Percentiles rank a stretch among this genome's conserved stretches.
Evolutionary conservation across 2,797 vertebrate genomes (phyloP).

Genomic region (Pipistrellus pygmaeus): DNA sequence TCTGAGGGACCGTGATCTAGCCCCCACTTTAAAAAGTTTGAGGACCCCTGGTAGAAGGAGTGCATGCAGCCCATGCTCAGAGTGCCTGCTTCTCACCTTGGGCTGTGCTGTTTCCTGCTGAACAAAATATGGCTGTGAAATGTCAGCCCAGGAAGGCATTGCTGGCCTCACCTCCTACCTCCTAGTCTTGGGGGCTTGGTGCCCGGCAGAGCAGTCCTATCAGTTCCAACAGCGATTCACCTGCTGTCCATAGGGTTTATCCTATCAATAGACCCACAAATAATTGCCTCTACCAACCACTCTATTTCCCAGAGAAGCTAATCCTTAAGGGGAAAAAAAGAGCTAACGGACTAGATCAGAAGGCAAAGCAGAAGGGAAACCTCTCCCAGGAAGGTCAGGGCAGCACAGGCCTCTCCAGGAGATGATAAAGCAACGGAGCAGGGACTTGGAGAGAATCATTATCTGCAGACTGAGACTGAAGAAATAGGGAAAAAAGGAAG

Average conservation of each 20-base stretch:
- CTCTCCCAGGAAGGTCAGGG: constrained; percentile 47
- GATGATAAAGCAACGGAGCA: not conserved
- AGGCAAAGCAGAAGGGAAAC: constrained; percentile 38
- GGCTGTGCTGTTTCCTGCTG: not conserved
- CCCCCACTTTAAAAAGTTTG: too few species aligned
- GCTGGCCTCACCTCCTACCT: not conserved
- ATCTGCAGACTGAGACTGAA: not conserved
- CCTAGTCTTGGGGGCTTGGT: not conserved
- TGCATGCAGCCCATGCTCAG: not conserved
- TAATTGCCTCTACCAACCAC: constrained; percentile 45
- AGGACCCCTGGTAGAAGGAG: too few species aligned
- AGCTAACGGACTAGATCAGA: constrained; percentile 49
- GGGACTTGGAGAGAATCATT: not conserved
- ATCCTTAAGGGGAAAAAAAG: not conserved
- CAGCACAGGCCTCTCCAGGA: not conserved
- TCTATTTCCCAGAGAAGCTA: constrained; percentile 62
- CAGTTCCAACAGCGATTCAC: constrained; percentile 1
- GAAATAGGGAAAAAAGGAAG: not conserved
- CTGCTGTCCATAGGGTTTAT: constrained; percentile 55
- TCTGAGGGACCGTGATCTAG: too few species aligned
- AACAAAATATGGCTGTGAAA: constrained; percentile 45
- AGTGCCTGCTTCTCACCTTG: not conserved
- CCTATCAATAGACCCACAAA: constrained; percentile 68
- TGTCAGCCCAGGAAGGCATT: not conserved
- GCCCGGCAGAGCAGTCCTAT: not conserved